Evolutionary conservation across 1,140 invertebrate species (phyloP).

Genomic region (Leptinotarsa lineolata): DNA sequence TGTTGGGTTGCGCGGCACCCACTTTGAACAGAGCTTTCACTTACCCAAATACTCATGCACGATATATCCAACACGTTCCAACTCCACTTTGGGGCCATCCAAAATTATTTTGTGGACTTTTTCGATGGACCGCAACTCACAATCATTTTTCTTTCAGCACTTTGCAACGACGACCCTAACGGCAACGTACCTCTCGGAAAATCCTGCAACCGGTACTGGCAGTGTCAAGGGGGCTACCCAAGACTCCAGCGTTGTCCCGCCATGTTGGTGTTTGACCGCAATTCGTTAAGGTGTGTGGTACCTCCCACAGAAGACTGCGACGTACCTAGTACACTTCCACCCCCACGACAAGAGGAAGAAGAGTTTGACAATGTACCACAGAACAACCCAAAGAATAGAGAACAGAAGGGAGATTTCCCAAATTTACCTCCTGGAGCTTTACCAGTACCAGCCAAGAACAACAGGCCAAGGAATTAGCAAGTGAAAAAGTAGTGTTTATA

Average conservation of each 20-base stretch:
- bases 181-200: slow-evolving; percentile 77
- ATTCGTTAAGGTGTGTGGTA: slow-evolving; percentile 80
- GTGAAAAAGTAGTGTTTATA: too few relatives aligned
- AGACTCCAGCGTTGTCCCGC: slow-evolving; percentile 86
- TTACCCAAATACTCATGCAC: too few relatives aligned
- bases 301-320: slow-evolving; percentile 88
- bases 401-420: slow-evolving; percentile 34
- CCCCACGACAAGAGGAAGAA: slow-evolving; percentile 58
- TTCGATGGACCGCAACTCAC: too few relatives aligned
- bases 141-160: slow-evolving; percentile 62
- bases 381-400: slow-evolving; percentile 48
- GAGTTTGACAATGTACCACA: slow-evolving; percentile 49
- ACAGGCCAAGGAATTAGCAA: slow-evolving; percentile 48
- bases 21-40: too few relatives aligned
- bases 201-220: slow-evolving; percentile 92
- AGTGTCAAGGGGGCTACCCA: slow-evolving; percentile 90
- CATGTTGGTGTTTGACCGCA: slow-evolving; percentile 86
- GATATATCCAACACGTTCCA: too few relatives aligned
- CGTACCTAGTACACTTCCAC: slow-evolving; percentile 74
- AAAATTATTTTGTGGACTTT: too few relatives aligned
- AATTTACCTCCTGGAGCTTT: slow-evolving; percentile 54
- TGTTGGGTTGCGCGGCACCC: too few relatives aligned
- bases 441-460: slow-evolving; percentile 50
- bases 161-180: slow-evolving; percentile 84
- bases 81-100: too few relatives aligned